These are phyloP conservation scores for Amaurobius ferox DNA, from an alignment of 2,888 invertebrate genomes.

Conservation along the genomic window DNA sequence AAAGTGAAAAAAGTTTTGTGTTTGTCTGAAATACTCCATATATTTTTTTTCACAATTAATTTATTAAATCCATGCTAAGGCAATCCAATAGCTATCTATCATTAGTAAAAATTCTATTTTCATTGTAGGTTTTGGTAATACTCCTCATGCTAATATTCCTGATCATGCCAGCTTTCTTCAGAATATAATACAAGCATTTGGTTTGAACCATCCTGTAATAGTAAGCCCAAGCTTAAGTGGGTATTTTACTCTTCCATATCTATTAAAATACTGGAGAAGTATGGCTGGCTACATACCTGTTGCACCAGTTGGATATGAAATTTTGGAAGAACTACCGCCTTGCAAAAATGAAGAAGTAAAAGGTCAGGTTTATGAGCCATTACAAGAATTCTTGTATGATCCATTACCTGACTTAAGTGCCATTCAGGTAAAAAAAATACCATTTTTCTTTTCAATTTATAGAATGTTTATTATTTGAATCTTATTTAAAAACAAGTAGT, in stretches of 20 bases:
- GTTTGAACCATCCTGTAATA: conserved; percentile 77
- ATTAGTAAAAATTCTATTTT: too few species aligned
- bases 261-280: conserved; percentile 76
- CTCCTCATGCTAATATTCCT: conserved; percentile 68
- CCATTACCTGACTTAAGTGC: conserved; percentile 59
- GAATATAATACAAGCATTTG: conserved; percentile 75
- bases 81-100: too few species aligned
- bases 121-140: conserved; percentile 76
- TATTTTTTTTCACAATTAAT: too few species aligned
- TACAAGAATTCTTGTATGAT: conserved; percentile 51
- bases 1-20: too few species aligned
- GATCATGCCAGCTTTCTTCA: conserved; percentile 75
- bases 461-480: too few species aligned
- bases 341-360: conserved; percentile 9
- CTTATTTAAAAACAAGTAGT: too few species aligned
- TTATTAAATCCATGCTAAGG: too few species aligned
- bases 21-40: too few species aligned
- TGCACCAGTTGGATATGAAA: conserved; percentile 77
- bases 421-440: conserved; percentile 56
- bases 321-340: conserved; percentile 68
- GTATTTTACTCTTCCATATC: conserved; percentile 78
- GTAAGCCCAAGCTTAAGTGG: conserved; percentile 80
- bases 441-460: too few species aligned
- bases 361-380: conserved; percentile 33
- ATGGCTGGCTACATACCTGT: conserved; percentile 78